phyloP scores from a whole-genome alignment of 1,140 invertebrate species.

The Cydia fagiglandana region DNA sequence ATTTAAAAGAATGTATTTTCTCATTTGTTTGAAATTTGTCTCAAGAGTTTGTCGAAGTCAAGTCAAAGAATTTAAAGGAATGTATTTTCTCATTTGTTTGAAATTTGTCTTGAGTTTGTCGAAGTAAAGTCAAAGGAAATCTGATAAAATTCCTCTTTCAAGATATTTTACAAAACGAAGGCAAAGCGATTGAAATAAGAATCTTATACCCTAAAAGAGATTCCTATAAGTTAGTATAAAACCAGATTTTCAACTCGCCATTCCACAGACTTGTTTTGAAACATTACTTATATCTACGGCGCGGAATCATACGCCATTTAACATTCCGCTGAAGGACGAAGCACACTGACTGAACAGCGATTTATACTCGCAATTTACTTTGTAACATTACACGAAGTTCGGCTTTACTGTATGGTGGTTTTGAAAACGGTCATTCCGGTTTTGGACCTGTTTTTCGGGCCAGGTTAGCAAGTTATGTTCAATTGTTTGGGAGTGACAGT shows the following conservation, averaged over 20 bases:
- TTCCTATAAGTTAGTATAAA: neutral
- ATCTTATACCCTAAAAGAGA: neutral
- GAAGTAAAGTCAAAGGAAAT: too few species aligned
- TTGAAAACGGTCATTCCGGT: neutral
- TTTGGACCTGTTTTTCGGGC: neutral
- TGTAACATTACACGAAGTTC: constrained; percentile 3
- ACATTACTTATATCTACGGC: constrained; percentile 25
- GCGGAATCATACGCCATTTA: constrained; percentile 25
- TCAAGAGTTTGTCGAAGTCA: too few species aligned
- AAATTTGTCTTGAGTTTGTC: too few species aligned
- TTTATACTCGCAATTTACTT: constrained; percentile 7
- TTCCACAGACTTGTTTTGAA: constrained; percentile 10
- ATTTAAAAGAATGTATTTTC: too few species aligned
- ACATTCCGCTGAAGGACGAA: constrained; percentile 28
- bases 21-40: too few species aligned
- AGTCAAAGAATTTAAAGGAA: too few species aligned
- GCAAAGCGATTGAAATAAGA: too few species aligned
- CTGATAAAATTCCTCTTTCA: too few species aligned
- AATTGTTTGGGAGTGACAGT: neutral
- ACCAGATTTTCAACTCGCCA: constrained; percentile 10
- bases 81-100: too few species aligned
- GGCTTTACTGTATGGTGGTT: neutral
- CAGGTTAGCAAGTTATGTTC: neutral
- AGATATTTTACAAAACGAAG: too few species aligned
- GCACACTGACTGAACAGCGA: neutral